Percentiles rank a stretch among this genome's conserved stretches.
phyloP scores from a whole-genome alignment of 2,888 invertebrate species.

The Limnephilus lunatus region DNA sequence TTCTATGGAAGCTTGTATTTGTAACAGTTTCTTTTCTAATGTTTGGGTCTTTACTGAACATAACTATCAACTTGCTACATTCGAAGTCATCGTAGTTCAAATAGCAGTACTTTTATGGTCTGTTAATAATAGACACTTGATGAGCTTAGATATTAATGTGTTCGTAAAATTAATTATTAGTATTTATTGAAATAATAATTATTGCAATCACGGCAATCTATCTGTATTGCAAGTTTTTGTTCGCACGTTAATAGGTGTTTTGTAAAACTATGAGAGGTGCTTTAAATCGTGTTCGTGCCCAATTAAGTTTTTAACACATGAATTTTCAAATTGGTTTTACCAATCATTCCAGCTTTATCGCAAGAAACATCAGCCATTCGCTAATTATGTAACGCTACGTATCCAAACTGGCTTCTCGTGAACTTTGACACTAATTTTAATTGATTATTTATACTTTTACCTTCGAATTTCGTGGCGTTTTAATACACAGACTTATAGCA shows the following conservation, averaged over 20 bases:
- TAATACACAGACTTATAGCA: slow-evolving; percentile 10
- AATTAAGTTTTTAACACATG: neutral
- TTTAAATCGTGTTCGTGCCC: neutral
- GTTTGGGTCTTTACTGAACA: neutral
- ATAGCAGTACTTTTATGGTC: neutral
- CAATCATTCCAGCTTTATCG: neutral
- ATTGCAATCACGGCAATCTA: neutral
- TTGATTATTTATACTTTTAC: slow-evolving; percentile 13
- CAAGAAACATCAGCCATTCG: neutral
- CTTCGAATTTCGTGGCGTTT: neutral
- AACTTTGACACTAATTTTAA: slow-evolving; percentile 14
- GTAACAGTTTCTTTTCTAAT: too few species aligned
- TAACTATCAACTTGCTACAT: neutral
- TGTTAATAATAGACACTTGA: neutral
- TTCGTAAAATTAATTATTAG: neutral
- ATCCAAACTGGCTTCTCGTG: neutral
- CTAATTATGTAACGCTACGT: neutral
- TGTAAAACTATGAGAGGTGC: neutral
- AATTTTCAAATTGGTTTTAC: neutral
- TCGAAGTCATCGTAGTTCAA: neutral
- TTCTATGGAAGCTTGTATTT: too few species aligned
- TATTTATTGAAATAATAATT: neutral
- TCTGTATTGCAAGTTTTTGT: neutral
- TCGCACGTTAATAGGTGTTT: neutral
- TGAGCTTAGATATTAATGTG: neutral